A percentile compares a stretch with the other conserved stretches of the same genome.
Conservation (phyloP, 2,888 invertebrate species). For the Drosophila putrida region DNA sequence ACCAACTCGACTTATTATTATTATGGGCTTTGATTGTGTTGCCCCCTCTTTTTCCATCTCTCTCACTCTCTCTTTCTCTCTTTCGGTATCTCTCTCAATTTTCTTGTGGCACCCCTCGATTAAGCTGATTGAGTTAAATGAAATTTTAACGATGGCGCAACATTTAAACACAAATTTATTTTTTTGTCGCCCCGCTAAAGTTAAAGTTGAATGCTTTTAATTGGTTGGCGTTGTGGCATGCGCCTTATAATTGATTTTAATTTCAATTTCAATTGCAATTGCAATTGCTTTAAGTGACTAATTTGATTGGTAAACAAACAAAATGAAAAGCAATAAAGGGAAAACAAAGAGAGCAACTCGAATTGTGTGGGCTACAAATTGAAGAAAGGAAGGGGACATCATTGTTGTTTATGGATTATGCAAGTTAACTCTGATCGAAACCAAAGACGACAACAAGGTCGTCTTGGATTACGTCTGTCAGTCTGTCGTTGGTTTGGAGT, state of each 20-base stretch:
- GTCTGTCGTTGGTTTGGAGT: constrained; percentile 8
- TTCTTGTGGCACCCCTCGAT: constrained; percentile 12
- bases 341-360: constrained; percentile 27
- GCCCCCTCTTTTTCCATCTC: neutral
- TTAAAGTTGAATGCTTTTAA: constrained; percentile 65
- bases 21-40: constrained; percentile 57
- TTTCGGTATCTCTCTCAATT: neutral
- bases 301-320: constrained; percentile 74
- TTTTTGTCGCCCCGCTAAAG: constrained; percentile 64
- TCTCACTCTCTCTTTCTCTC: neutral
- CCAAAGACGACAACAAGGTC: constrained; percentile 55
- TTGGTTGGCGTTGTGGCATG: constrained; percentile 61
- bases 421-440: constrained; percentile 43
- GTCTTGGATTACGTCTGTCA: constrained; percentile 58
- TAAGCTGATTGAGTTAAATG: constrained; percentile 73
- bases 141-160: constrained; percentile 69
- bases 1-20: constrained; percentile 63
- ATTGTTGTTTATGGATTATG: constrained; percentile 43
- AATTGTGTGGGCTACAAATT: constrained; percentile 54
- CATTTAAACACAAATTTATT: constrained; percentile 67
- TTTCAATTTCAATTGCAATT: constrained; percentile 37
- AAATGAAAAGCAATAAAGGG: neutral
- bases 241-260: constrained; percentile 52
- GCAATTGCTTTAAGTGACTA: constrained; percentile 67
- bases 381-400: constrained; percentile 8